Conservation (phyloP, 2,888 invertebrate genomes). For the Drosophila antonietae region DNA sequence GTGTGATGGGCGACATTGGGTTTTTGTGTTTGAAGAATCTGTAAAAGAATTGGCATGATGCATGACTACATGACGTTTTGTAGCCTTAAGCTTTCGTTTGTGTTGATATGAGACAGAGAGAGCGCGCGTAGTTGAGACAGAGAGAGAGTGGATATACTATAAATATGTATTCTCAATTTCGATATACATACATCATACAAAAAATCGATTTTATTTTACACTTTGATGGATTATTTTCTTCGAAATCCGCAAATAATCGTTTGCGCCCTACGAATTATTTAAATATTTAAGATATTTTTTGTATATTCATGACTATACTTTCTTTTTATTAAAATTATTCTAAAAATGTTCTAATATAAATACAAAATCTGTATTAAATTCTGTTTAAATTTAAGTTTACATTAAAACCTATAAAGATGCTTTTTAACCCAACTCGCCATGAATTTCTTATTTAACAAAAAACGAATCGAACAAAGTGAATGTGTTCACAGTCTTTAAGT, state of each 20-base stretch:
- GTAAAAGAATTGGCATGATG: constrained; percentile 44
- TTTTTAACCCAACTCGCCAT: too few species aligned
- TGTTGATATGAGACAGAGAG: constrained; percentile 69
- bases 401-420: neutral
- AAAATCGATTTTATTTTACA: neutral
- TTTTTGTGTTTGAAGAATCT: constrained; percentile 47
- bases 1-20: constrained; percentile 81
- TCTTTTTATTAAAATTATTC: neutral
- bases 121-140: neutral
- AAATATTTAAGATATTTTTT: neutral
- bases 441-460: too few species aligned
- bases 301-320: neutral
- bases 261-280: too few species aligned
- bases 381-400: neutral
- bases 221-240: too few species aligned
- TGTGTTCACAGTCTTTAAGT: constrained; percentile 20
- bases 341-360: neutral
- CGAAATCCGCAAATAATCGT: too few species aligned
- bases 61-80: constrained; percentile 14
- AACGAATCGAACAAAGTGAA: constrained; percentile 16
- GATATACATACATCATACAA: neutral
- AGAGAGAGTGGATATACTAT: neutral
- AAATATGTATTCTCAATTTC: neutral
- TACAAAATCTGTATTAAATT: neutral
- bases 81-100: constrained; percentile 53